Base-by-base conservation (phyloP, 1,140 invertebrate species). In the Anoplophora glabripennis region DNA sequence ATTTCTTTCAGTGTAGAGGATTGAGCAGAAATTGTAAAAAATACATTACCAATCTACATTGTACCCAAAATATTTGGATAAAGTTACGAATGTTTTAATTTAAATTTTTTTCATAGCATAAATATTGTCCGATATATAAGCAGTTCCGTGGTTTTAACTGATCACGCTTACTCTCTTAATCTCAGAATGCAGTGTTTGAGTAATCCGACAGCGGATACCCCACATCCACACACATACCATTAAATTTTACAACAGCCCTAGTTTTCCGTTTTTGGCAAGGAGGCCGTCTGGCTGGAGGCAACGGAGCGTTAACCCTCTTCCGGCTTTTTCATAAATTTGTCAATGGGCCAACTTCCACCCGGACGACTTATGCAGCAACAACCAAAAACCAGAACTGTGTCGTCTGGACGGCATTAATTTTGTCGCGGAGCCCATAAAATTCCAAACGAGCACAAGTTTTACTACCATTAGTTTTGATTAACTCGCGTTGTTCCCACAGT, bases 261-360 rank as follows among this genome's bases (percentile, higher is more conserved):
- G 17, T 21, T 46, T 46, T 46, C 44, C 12, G 17, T 9, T 21
- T 46, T 46, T 46, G 44, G 44, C 44, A 46, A 18, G 17, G 44
- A 46, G 28, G 12, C 44, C 17, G 44, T 46, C 44, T 46, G 44
- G 21, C 21, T 28, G 21, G 21, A 28, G 44, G 44, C 44, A 15
- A 28, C 44, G 17, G 18, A 46, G 44, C 44, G 18, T 46, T 28
- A 46, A 46, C 44, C 44, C 44, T 2, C 44, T 28, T 46, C 15
- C 44, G 10, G 10, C 44, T 28, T 46, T 46, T 46, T 46, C 44
- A 46, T 46, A 18, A 46, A 46, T 11, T 46, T 46, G 44, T 46
- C 44, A 28, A 46, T 17, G 11, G 44, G 44, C 44, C 44, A 46
- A 46, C 17, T 46, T 46, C n/a, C 21, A 7, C 10, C 18, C 44